Percentiles rank a stretch among this genome's conserved stretches.
Evolutionary conservation across 1,140 invertebrate species (phyloP).

Genomic region (Watersipora subatra): DNA sequence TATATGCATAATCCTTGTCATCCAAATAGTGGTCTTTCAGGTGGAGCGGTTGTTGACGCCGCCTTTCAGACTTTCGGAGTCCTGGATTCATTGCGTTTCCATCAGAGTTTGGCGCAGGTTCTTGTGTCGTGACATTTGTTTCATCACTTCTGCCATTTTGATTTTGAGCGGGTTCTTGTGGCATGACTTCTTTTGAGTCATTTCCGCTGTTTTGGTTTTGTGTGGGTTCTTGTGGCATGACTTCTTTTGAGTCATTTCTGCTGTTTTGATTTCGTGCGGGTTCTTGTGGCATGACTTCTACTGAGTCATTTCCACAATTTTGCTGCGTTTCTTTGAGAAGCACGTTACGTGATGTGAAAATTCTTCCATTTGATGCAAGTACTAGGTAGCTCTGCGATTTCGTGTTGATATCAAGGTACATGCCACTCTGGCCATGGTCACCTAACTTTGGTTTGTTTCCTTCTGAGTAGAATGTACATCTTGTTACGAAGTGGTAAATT

Average conservation of each 20-base stretch:
- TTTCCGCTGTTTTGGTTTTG: too few relatives aligned
- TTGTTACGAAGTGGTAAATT: not conserved
- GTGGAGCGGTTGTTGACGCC: not conserved
- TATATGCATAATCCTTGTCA: too few relatives aligned
- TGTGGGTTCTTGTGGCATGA: too few relatives aligned
- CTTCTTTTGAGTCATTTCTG: not conserved
- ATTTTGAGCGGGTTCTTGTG: too few relatives aligned
- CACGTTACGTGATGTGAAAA: not conserved
- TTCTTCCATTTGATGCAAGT: not conserved
- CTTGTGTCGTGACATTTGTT: too few relatives aligned
- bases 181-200: too few relatives aligned
- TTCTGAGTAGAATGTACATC: not conserved
- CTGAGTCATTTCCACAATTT: not conserved
- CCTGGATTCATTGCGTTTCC: not conserved
- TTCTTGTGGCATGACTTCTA: not conserved
- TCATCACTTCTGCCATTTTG: too few relatives aligned
- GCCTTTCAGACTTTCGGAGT: not conserved
- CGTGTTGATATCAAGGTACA: not conserved
- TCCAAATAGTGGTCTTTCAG: not conserved
- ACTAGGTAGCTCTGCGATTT: not conserved
- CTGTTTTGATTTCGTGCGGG: not conserved
- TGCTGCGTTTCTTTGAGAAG: too few relatives aligned
- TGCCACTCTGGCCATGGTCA: not conserved
- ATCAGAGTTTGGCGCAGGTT: not conserved
- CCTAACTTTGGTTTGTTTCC: not conserved